Evolutionary conservation across 2,113 vertebrate genomes (phyloP), one percentile per base, ranked within the genome.

Genomic region (Sarotherodon lohbergeri): DNA sequence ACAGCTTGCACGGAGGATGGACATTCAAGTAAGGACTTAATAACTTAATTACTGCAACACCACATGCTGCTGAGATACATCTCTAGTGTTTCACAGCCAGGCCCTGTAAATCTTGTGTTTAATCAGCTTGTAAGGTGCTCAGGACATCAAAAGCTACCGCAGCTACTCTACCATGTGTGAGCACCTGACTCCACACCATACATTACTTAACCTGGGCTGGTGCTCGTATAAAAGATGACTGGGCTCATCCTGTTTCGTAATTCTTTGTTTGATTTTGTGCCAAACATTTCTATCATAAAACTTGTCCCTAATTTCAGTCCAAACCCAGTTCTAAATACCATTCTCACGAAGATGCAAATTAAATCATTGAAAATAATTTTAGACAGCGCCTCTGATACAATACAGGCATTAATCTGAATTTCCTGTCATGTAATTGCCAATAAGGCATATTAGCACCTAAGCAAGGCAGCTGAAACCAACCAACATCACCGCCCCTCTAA

Each of bases 111-210:
- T 29, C 63, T 63, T 9, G 48, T 92, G 86, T 92, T 91, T 89
- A 91, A 90, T 93, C 92, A 88, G 85, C 88, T 83, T 87, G 86
- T 48, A 57, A 88, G 87, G 48, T n/a, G n/a, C 78, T 80, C 71
- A 3, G 78, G 86, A 94, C 89, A 88, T 94, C 88, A 95, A 93
- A 94, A 19, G 83, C 90, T 90, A 88, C 84, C 71, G 52, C 86
- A 14, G 84, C 92, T 89, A 63, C 68, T 81, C 79, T 85, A 34
- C 43, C 94, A 93, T 83, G 87, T 95, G 94, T 29, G 80, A 94
- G 63, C 87, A 54, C 81, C 90, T 78, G 29, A 10, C 48, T 85
- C 85, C 87, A n/a, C 71, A 32, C 68, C 12, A 3, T 11, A 13
- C 52, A 32, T 84, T 80, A 41, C 73, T 86, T 88, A 89, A 85